Evolutionary conservation across 2,113 vertebrate species (phyloP), one percentile per base, ranked within the genome.

Genomic region (Micromys minutus): DNA sequence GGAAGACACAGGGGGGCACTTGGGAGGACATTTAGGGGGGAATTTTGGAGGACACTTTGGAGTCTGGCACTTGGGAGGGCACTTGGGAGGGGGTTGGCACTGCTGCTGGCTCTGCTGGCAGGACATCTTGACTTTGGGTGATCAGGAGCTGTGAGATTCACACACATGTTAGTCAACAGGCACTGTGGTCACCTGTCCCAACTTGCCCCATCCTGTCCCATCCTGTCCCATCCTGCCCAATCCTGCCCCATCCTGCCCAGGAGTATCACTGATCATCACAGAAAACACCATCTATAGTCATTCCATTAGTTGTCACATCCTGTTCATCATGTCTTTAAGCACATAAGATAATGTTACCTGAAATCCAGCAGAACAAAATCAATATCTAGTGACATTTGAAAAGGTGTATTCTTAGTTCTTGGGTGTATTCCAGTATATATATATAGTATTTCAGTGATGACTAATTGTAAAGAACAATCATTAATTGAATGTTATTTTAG

Each of bases 31-130:
- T 6, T 81, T 80, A 4, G 50, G 77, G 50, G 77, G 19, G 5
- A 36, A 59, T 16, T 67, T 67, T 16, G 65, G 65, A 36, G 65
- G 65, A 13, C 31, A 67, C 15, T 67, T 67, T 67, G 31, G 65
- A 2, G 31, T 67, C 31, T 67, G 65, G 31, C 65, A 67, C 55
- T 84, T 84, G 7, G 87, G 79, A 10, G 79, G n/a, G 24, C 77
- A 83, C 59, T 95, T 92, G 79, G 87, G 87, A 69, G 87, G 93
- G 1, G 76, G 67, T 13, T 67, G 65, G 65, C 65, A 67, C 31
- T 67, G 65, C 65, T 67, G 31, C 5, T 67, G 65, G 31, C 52
- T 94, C 87, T 87, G 39, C 79, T 0, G 80, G 7, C 80, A 63
- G 57, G 80, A 84, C 80, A 84, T 84, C n/a, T 83, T 1, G 2